Conservation (phyloP, 2,113 vertebrate genomes). For the Neogobius melanostomus region DNA sequence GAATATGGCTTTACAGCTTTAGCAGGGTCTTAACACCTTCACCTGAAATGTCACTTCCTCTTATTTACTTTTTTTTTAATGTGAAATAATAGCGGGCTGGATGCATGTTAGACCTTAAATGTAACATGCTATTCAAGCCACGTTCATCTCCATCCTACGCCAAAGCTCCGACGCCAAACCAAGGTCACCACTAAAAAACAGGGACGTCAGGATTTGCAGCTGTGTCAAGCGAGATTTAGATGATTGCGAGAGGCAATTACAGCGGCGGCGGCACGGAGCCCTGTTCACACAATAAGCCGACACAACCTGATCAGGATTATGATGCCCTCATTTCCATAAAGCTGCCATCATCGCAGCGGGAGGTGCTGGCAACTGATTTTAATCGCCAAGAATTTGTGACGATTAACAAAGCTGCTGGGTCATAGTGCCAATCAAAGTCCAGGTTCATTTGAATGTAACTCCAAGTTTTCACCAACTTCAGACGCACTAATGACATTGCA, state of each 20-base stretch:
- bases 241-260: slow-evolving; percentile 70
- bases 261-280: slow-evolving; percentile 34
- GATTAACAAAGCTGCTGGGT: slow-evolving; percentile 62
- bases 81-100: slow-evolving; percentile 28
- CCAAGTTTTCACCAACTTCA: slow-evolving; percentile 12
- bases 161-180: slow-evolving; percentile 47
- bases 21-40: slow-evolving; percentile 24
- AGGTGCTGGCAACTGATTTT: slow-evolving; percentile 58
- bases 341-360: slow-evolving; percentile 55
- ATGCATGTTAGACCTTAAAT: slow-evolving; percentile 50
- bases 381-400: slow-evolving; percentile 55
- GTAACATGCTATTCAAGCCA: slow-evolving; percentile 25
- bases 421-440: slow-evolving; percentile 60
- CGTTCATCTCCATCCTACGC: slow-evolving; percentile 15
- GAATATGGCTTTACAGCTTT: slow-evolving; percentile 20
- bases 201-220: slow-evolving; percentile 56
- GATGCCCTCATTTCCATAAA: slow-evolving; percentile 72
- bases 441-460: slow-evolving; percentile 27
- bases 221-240: slow-evolving; percentile 66
- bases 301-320: slow-evolving; percentile 73
- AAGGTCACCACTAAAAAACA: slow-evolving; percentile 67
- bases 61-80: slow-evolving; percentile 41
- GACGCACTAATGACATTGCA: slow-evolving; percentile 27
- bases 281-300: slow-evolving; percentile 53
- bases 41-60: slow-evolving; percentile 24